Percentiles rank a stretch among this genome's conserved stretches.
phyloP scores from a whole-genome alignment of 2,888 invertebrate species.

The Limulus polyphemus region DNA sequence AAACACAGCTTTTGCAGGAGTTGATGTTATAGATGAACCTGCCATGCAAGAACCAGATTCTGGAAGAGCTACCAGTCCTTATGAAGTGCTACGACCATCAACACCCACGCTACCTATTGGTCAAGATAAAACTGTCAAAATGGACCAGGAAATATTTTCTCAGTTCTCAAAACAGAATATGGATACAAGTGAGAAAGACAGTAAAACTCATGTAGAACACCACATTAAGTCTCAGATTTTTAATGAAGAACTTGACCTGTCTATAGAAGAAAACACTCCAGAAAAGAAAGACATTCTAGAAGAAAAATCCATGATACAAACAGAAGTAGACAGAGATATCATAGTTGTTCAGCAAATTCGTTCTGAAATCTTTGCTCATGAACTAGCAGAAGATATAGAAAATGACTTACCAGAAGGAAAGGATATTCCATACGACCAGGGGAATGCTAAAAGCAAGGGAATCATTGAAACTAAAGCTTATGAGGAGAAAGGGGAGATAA shows the following conservation, averaged over 20 bases:
- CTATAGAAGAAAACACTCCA: constrained; percentile 23
- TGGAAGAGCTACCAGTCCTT: constrained; percentile 16
- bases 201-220: background rate
- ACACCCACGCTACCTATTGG: background rate
- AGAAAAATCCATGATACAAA: constrained; percentile 8
- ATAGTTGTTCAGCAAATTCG: constrained; percentile 27
- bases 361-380: constrained; percentile 27
- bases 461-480: background rate
- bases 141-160: background rate
- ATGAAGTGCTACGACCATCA: constrained; percentile 16
- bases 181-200: background rate
- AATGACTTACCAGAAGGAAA: constrained; percentile 27
- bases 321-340: constrained; percentile 15
- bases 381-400: constrained; percentile 27
- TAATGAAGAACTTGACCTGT: constrained; percentile 22
- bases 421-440: constrained; percentile 7
- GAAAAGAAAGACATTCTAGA: constrained; percentile 22
- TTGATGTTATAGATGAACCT: constrained; percentile 14
- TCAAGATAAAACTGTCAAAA: background rate
- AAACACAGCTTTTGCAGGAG: constrained; percentile 21
- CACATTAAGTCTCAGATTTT: constrained; percentile 13
- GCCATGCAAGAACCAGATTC: background rate
- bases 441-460: background rate
- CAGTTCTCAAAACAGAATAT: background rate
- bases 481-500: background rate